These are phyloP conservation scores for Brachionus calyciflorus DNA, from an alignment of 1,140 invertebrate species.

Conservation along the genomic window DNA sequence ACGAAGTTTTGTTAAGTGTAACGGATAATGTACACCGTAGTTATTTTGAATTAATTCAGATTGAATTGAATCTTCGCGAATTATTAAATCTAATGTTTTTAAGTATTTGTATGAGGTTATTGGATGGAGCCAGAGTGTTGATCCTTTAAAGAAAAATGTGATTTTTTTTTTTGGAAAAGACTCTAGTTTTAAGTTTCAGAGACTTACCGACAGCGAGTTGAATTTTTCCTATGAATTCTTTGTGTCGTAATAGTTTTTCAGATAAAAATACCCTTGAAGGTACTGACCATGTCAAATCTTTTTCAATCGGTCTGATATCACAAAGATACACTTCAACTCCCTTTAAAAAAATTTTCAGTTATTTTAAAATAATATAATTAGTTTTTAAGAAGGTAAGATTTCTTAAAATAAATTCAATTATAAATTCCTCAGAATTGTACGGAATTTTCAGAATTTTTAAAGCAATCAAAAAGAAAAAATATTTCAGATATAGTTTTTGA, in stretches of 20 bases:
- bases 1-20: not conserved
- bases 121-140: slow-evolving; percentile 26
- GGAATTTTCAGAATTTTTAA: no score
- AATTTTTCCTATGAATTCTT: slow-evolving; percentile 45
- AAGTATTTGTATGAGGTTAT: slow-evolving; percentile 29
- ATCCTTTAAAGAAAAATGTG: not conserved
- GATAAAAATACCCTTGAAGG: slow-evolving; percentile 8
- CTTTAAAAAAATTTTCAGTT: not conserved
- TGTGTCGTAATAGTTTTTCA: not conserved
- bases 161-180: not conserved
- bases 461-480: no score
- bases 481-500: no score
- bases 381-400: no score
- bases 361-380: no score
- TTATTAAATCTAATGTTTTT: not conserved
- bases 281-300: slow-evolving; percentile 24
- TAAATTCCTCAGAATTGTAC: no score
- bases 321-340: slow-evolving; percentile 31
- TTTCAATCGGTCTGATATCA: slow-evolving; percentile 30
- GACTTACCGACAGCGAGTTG: slow-evolving; percentile 2
- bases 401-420: not conserved
- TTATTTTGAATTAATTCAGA: slow-evolving; percentile 21
- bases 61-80: slow-evolving; percentile 5
- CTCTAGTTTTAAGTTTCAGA: no score
- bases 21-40: slow-evolving; percentile 11